These are phyloP conservation scores for Falco cherrug DNA, from an alignment of 2,797 vertebrate genomes.

Conservation along the genomic window DNA sequence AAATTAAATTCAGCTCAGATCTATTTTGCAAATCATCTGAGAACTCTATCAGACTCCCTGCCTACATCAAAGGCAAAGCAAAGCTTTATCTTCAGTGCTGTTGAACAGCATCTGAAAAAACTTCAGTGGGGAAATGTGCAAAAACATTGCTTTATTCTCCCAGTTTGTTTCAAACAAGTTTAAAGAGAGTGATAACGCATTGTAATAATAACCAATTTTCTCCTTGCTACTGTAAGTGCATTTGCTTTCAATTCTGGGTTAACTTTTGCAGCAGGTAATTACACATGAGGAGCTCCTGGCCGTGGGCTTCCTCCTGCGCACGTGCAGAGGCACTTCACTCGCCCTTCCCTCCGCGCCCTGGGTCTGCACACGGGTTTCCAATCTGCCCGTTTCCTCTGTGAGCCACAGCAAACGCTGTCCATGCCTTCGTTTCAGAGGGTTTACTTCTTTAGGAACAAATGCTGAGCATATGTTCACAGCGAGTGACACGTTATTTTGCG, in stretches of 20 bases:
- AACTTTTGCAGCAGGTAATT: not conserved
- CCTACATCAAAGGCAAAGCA: conserved; percentile 51
- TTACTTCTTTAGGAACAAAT: not conserved
- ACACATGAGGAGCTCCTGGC: accelerated
- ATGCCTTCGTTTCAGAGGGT: not conserved
- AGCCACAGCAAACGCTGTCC: not conserved
- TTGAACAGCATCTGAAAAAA: not conserved
- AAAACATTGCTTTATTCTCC: not conserved
- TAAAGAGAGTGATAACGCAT: not conserved
- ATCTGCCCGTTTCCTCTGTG: too few relatives aligned
- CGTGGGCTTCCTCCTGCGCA: accelerated
- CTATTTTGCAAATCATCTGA: not conserved
- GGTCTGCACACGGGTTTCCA: not conserved
- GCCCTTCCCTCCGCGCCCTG: not conserved
- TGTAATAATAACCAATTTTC: not conserved
- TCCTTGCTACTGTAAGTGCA: not conserved
- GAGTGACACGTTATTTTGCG: not conserved
- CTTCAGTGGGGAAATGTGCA: not conserved
- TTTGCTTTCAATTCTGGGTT: not conserved
- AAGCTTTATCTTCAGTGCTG: not conserved
- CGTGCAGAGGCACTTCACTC: accelerated
- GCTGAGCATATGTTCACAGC: not conserved
- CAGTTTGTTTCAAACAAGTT: not conserved
- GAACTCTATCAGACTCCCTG: not conserved
- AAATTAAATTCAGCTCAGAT: conserved; percentile 7